Base-by-base conservation (phyloP, 2,113 vertebrate species). In the Lycaon pictus region DNA sequence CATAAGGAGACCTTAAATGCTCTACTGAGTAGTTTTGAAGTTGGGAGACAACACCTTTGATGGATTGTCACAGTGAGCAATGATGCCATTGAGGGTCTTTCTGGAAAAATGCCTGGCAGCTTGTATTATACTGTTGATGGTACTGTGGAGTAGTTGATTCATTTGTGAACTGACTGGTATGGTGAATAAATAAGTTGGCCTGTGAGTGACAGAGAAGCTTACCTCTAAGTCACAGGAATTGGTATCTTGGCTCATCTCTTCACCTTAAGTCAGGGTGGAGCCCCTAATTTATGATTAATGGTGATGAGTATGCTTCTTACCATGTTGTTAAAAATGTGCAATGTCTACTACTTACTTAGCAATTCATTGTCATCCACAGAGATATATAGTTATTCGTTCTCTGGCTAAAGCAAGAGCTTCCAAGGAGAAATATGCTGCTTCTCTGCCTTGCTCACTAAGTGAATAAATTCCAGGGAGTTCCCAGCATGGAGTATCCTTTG, bases 21-120 rank as follows among this genome's bases (percentile, higher is more conserved):
- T 94, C 88, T 23, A 19, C 88, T 95, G 55, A 95, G 85, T 88
- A 72, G 77, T 83, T 72, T 74, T 88, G 86, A 95, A 63, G 77
- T 94, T 93, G 69, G 79, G 95, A 95, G 27, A 62, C 16, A 5
- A 37, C 32, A 55, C 37, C n/a, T 84, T 92, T 65, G 85, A 76
- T 85, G 96, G 58, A 90, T 93, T 19, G 27, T 55, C 77, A 35
- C 67, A 62, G 62, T 80, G 83, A 92, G 43, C 35, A 15, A 32
- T 43, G n/a, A 56, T 35, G 4, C 63, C 48, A 48, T n/a, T 25
- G 82, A 95, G 93, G 79, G 48, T 71, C 76, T 90, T 92, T 83
- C 95, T 88, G 96, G 72, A 55, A 79, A 82, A 88, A 63, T 37
- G 29, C 27, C 74, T 83, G 62, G 67, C 74, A 65, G 56, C 20